phyloP scores from a whole-genome alignment of 1,140 invertebrate genomes.

The Lepidurus couesii region DNA sequence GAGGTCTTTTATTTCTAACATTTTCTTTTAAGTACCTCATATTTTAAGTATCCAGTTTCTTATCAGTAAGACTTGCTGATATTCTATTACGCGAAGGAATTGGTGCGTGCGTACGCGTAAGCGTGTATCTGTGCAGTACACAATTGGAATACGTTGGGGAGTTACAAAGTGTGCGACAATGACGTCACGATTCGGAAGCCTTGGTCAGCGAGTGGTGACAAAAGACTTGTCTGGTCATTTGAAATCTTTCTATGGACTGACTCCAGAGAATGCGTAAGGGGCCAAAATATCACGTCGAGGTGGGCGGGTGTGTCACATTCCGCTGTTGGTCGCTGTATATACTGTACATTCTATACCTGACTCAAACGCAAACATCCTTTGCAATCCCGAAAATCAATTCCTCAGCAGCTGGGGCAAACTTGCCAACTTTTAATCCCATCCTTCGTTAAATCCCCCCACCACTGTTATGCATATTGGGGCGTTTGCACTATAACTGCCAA shows the following conservation, averaged over 20 bases:
- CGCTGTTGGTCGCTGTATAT: neutral
- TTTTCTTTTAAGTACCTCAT: no score
- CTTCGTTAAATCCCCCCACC: neutral
- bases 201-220: neutral
- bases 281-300: neutral
- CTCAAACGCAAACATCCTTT: neutral
- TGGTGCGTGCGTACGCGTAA: neutral
- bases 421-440: neutral
- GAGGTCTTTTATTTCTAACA: no score
- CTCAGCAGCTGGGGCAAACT: neutral
- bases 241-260: neutral
- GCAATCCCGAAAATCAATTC: neutral
- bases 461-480: neutral
- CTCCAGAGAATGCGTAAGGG: neutral
- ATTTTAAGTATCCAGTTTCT: no score
- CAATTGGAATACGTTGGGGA: neutral
- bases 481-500: neutral
- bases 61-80: neutral
- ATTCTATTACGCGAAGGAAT: neutral
- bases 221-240: neutral
- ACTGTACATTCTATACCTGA: neutral
- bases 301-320: conserved; percentile 15
- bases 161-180: neutral
- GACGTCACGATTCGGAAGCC: neutral
- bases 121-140: neutral